Conservation (phyloP, 1,140 invertebrate species). For the Lepidotrigona ventralis region DNA sequence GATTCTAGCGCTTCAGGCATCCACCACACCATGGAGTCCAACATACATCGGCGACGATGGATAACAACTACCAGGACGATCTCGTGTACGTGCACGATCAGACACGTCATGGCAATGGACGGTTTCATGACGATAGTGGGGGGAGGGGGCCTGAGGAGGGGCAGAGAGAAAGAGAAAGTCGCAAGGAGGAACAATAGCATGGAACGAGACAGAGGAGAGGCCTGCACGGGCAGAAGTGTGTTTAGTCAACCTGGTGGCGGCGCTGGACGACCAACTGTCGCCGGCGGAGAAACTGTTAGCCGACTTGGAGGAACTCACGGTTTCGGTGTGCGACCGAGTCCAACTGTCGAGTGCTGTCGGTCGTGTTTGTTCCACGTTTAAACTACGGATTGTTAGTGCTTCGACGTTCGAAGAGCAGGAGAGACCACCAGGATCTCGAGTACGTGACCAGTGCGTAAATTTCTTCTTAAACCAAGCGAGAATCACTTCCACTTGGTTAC, state of each 20-base stretch:
- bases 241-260: conserved; percentile 75
- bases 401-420: not conserved
- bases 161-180: conserved; percentile 38
- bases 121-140: conserved; percentile 9
- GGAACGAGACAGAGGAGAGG: conserved; percentile 45
- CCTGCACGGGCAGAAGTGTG: conserved; percentile 45
- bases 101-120: conserved; percentile 51
- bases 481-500: not conserved
- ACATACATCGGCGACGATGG: not conserved
- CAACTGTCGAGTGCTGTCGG: not conserved
- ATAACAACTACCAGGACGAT: not conserved
- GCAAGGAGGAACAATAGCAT: conserved; percentile 2
- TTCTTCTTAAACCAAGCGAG: not conserved
- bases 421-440: not conserved
- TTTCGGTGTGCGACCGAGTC: conserved; percentile 14
- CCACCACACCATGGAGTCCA: conserved; percentile 1
- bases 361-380: conserved; percentile 27
- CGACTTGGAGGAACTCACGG: conserved; percentile 39
- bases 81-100: conserved; percentile 24
- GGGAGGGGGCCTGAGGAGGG: conserved; percentile 49
- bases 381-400: not conserved
- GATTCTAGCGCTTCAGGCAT: not conserved
- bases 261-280: conserved; percentile 62
- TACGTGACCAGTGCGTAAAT: conserved; percentile 24
- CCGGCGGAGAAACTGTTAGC: conserved; percentile 32